These are phyloP conservation scores for Celastrina argiolus DNA, from an alignment of 2,888 invertebrate species.

Conservation along the genomic window DNA sequence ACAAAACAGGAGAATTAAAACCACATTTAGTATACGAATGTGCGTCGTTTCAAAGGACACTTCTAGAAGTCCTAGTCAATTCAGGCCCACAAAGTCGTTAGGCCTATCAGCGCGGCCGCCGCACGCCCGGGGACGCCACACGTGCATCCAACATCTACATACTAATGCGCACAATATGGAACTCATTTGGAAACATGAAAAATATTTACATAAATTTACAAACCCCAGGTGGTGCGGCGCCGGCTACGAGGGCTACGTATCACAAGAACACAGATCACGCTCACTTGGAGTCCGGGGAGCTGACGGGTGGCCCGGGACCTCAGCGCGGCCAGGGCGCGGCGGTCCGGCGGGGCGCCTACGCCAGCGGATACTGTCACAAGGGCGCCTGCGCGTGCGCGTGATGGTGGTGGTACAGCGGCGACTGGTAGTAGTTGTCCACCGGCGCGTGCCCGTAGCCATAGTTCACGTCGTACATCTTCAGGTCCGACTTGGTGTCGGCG, in stretches of 20 bases:
- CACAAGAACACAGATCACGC: slow-evolving; percentile 65
- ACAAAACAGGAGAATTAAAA: neutral
- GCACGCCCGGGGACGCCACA: slow-evolving; percentile 46
- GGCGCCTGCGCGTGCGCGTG: slow-evolving; percentile 85
- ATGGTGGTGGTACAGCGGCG: slow-evolving; percentile 85
- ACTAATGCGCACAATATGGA: slow-evolving; percentile 62
- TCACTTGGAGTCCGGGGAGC: slow-evolving; percentile 67
- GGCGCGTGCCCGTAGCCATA: slow-evolving; percentile 75
- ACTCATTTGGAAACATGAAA: slow-evolving; percentile 44
- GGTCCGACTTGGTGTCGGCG: slow-evolving; percentile 90
- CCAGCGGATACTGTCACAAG: slow-evolving; percentile 95
- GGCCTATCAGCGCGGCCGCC: slow-evolving; percentile 60
- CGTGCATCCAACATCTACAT: slow-evolving; percentile 59
- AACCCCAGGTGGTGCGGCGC: slow-evolving; percentile 41
- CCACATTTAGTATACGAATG: slow-evolving; percentile 50
- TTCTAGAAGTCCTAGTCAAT: slow-evolving; percentile 44
- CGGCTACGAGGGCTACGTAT: slow-evolving; percentile 35
- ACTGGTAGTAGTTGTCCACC: slow-evolving; percentile 90
- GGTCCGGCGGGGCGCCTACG: slow-evolving; percentile 79
- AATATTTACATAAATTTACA: slow-evolving; percentile 68
- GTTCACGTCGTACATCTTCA: slow-evolving; percentile 94
- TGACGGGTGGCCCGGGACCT: slow-evolving; percentile 46
- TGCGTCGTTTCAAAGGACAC: slow-evolving; percentile 53
- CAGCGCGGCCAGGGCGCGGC: slow-evolving; percentile 51
- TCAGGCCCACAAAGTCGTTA: slow-evolving; percentile 51